Base-by-base conservation (phyloP, 2,888 invertebrate species). In the Cabera pusaria region DNA sequence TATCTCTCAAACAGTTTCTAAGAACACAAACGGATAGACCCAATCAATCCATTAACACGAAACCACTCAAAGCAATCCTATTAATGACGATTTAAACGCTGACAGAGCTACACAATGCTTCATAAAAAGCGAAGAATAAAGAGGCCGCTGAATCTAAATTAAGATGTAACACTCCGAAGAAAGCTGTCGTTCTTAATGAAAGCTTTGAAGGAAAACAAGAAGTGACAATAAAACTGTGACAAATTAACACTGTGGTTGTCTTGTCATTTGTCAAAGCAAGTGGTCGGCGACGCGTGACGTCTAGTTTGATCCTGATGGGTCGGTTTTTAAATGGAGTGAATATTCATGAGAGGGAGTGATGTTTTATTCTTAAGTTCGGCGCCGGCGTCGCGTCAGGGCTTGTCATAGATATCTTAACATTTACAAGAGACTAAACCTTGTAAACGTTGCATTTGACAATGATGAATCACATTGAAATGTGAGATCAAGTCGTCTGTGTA, bases 251-350 rank as follows among this genome's bases (percentile, higher is more conserved):
- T 52, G 38, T 44, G 18, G 48, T 43, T 56, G 58, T 60, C 59
- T 58, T 50, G 54, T 61, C 66, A 55, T 68, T 68, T 65, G 68
- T 67, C 70, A 64, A 35, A 50, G 41, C 49, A 44, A 52, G 34
- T 41, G 43, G 42, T 39, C 41, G 42, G 44, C 39, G 56, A 56
- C 57, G 57, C 14, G 59, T 55, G 24, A 28, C 16, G 33, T 59
- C 49, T 62, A 39, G 38, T 42, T 56, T 47, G 44, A 55, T 50
- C 44, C 47, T 52, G 52, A 51, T 55, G 56, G 26, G 39, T 49
- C 9, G 34, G 31, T 31, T 40, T 34, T 25, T 43, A 43, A 43
- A 50, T 44, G 43, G 40, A 16, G 6, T 25, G 22, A 24, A 43
- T 20, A 40, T 24, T 22, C 26, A 23, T 35, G 35, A 42, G 29